Percentiles rank a stretch among this genome's conserved stretches.
Evolutionary conservation across 1,140 invertebrate genomes (phyloP).

Genomic region (Triops cancriformis): DNA sequence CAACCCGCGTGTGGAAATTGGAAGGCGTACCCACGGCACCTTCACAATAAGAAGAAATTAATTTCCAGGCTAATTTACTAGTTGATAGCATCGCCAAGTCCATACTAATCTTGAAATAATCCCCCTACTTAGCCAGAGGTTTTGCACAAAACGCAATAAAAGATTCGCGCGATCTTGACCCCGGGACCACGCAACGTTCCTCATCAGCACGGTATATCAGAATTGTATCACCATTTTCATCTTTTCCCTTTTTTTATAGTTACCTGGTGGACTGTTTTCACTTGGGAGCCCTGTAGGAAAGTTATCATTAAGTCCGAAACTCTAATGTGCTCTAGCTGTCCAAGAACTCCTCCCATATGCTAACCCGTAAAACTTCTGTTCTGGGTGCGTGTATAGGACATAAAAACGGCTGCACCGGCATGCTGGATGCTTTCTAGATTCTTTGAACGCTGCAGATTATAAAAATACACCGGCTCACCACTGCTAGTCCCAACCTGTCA

Average conservation of each 20-base stretch:
- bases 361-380: conserved; percentile 1
- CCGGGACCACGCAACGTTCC: neutral
- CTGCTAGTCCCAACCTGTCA: too few species aligned
- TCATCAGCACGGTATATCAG: neutral
- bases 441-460: too few species aligned
- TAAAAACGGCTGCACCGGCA: neutral
- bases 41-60: conserved; percentile 8
- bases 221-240: neutral
- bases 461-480: too few species aligned
- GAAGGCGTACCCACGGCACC: neutral
- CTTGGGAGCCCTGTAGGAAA: neutral
- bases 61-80: neutral
- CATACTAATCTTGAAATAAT: conserved; percentile 11
- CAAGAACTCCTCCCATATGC: conserved; percentile 12
- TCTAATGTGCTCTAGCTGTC: conserved; percentile 13
- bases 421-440: too few species aligned
- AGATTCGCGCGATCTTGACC: neutral
- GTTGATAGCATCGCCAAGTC: neutral
- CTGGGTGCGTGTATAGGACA: conserved; percentile 1
- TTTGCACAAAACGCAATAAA: neutral
- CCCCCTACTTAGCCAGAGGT: neutral
- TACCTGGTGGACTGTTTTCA: neutral
- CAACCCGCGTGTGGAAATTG: neutral
- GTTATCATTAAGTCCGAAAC: conserved; percentile 10
- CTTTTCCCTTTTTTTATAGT: neutral